Percentiles rank a stretch among this genome's conserved stretches.
These are phyloP conservation scores for Leptinotarsa rubiginosa DNA, from an alignment of 2,888 invertebrate genomes.

Conservation along the genomic window DNA sequence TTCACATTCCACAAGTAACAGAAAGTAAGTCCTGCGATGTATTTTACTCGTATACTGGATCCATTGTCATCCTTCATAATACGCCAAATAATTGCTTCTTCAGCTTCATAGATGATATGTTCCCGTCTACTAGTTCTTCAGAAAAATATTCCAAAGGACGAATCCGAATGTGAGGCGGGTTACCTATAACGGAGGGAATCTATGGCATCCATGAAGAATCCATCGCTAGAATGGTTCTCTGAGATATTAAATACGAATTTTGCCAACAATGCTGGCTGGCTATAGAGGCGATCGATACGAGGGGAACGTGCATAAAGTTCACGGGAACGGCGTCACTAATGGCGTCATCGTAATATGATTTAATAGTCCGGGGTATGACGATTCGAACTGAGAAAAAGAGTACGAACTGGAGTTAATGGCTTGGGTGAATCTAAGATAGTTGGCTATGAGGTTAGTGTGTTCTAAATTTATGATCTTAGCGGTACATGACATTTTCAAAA, in stretches of 20 bases:
- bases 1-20: no score
- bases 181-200: neutral
- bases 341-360: neutral
- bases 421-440: no score
- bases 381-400: neutral
- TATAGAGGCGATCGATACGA: neutral
- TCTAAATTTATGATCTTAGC: no score
- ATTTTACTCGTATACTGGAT: no score
- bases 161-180: neutral
- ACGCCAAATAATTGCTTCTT: no score
- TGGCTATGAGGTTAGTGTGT: no score
- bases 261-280: constrained; percentile 2
- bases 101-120: no score
- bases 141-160: neutral
- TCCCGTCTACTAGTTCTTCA: no score
- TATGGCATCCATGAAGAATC: neutral
- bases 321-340: constrained; percentile 3
- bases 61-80: no score
- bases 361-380: neutral
- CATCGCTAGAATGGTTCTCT: neutral
- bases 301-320: neutral
- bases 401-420: neutral
- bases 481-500: no score
- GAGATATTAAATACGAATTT: neutral
- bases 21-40: no score